Conservation (phyloP, 2,888 invertebrate species). For the Catocala sponsa region DNA sequence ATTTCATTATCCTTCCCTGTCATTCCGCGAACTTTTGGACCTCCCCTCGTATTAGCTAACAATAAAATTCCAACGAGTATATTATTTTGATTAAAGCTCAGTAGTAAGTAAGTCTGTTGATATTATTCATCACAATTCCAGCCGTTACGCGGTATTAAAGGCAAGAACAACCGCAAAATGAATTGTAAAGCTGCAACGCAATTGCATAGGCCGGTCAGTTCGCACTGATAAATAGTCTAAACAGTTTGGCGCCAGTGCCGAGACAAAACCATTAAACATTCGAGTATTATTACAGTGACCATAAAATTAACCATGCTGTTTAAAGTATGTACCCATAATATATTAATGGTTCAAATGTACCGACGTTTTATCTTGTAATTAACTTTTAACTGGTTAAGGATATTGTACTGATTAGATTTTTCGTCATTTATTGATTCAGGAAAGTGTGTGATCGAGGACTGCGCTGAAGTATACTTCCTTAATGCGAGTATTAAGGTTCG, state of each 20-base stretch:
- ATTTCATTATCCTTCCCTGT: too few species aligned
- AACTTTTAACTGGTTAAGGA: neutral
- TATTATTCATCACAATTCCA: neutral
- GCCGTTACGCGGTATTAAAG: neutral
- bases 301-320: conserved; percentile 29
- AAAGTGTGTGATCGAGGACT: too few species aligned
- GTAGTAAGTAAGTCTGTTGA: too few species aligned
- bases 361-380: conserved; percentile 6
- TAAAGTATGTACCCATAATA: conserved; percentile 16
- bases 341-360: conserved; percentile 13
- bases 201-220: conserved; percentile 23
- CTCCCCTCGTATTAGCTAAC: too few species aligned
- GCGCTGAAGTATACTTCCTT: too few species aligned
- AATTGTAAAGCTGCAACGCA: conserved; percentile 17
- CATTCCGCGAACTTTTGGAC: too few species aligned
- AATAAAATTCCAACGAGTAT: too few species aligned
- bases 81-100: too few species aligned
- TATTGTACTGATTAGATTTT: neutral
- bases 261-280: conserved; percentile 67
- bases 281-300: conserved; percentile 50
- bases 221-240: conserved; percentile 42
- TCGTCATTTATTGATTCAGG: too few species aligned
- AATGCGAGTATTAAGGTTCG: too few species aligned
- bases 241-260: conserved; percentile 63
- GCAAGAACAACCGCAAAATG: neutral